Evolutionary conservation across 2,797 vertebrate species (phyloP).

Genomic region (Enteromius viviparus): DNA sequence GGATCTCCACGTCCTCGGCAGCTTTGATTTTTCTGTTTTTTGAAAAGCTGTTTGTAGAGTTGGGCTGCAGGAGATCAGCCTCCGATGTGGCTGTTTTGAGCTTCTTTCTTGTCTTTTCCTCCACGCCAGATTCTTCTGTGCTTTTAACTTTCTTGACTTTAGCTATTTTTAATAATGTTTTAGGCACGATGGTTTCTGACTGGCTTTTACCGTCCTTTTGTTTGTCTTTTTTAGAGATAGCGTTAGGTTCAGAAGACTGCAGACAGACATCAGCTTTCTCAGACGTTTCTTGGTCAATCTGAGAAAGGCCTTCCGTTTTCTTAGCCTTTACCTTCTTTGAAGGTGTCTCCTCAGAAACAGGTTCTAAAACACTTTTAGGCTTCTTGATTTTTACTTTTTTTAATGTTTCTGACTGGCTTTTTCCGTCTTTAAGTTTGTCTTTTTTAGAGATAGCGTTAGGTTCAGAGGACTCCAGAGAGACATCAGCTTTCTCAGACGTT

Average conservation of each 20-base stretch:
- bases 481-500: constrained; percentile 10
- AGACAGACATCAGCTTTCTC: neutral
- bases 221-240: constrained; percentile 13
- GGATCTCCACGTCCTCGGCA: neutral
- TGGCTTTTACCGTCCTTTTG: neutral
- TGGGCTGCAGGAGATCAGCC: neutral
- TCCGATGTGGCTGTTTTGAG: neutral
- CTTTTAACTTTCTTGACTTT: constrained; percentile 37
- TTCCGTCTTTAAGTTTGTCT: neutral
- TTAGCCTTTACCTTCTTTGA: constrained; percentile 12
- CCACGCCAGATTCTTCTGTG: neutral
- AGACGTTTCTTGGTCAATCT: constrained; percentile 25
- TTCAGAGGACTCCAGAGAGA: neutral
- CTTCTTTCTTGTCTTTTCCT: neutral
- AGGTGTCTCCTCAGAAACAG: neutral
- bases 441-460: constrained; percentile 23
- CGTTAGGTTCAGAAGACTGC: neutral
- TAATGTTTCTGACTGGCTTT: constrained; percentile 22
- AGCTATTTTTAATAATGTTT: constrained; percentile 40
- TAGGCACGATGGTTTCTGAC: constrained; percentile 23
- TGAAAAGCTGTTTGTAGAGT: neutral
- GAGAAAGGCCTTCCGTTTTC: neutral
- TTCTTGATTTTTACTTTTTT: constrained; percentile 17
- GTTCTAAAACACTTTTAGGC: neutral
- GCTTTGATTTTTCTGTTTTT: constrained; percentile 48